Evolutionary conservation across 2,888 invertebrate species (phyloP).

Genomic region (Scaptomyza parva): DNA sequence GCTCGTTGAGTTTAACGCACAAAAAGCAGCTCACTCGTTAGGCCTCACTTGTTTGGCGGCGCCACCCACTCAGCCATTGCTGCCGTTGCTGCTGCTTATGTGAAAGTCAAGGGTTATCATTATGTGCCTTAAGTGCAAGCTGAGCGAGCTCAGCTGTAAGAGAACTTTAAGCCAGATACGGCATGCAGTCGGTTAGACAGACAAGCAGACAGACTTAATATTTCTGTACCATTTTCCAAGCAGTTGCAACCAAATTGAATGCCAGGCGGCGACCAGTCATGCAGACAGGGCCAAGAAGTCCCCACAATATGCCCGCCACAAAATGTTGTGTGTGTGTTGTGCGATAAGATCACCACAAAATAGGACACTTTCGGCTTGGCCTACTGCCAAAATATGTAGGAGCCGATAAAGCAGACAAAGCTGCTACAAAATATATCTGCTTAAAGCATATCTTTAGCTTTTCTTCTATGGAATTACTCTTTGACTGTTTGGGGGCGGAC

Average conservation of each 20-base stretch:
- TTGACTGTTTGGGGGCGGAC: too few species aligned
- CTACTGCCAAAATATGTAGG: conserved; percentile 47
- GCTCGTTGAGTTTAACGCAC: conserved; percentile 68
- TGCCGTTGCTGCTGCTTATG: conserved; percentile 46
- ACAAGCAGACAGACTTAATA: conserved; percentile 19
- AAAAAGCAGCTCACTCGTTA: conserved; percentile 74
- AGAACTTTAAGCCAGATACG: conserved; percentile 33
- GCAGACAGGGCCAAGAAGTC: conserved; percentile 42
- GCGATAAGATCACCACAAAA: conserved; percentile 74
- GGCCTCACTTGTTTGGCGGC: conserved; percentile 68
- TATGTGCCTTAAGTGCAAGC: conserved; percentile 59
- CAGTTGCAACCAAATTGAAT: conserved; percentile 71
- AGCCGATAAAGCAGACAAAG: conserved; percentile 1
- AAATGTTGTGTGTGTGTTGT: conserved; percentile 64
- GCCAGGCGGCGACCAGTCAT: conserved; percentile 55
- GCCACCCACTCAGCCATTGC: neutral
- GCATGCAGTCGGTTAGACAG: neutral
- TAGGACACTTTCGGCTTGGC: conserved; percentile 67
- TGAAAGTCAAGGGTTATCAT: conserved; percentile 78
- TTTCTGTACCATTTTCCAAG: conserved; percentile 67
- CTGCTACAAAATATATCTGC: conserved; percentile 9
- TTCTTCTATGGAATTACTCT: conserved; percentile 5
- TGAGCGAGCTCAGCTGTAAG: conserved; percentile 25
- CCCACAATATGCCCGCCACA: conserved; percentile 52
- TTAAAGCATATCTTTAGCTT: conserved; percentile 52